Base-by-base conservation (phyloP, 2,888 invertebrate genomes). In the Pammene fasciana region DNA sequence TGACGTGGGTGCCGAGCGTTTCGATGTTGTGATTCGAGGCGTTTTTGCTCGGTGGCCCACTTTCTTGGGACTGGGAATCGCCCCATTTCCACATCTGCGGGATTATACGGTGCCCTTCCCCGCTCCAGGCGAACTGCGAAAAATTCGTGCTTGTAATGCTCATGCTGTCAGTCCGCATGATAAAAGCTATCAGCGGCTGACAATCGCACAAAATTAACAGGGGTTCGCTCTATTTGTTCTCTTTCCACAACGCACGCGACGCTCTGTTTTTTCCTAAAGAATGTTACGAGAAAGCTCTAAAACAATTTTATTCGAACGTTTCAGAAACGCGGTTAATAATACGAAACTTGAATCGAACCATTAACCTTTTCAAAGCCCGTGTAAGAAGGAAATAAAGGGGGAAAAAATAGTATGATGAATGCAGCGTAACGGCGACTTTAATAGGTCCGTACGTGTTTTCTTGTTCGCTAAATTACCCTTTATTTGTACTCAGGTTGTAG, bases 1-100 rank as follows among this genome's bases (percentile, higher is more conserved):
- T 91, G 91, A 88, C 86, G 89, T 90, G 89, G 88, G 84, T 79
- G 84, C 78, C 76, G 79, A 77, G 83, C 76, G 79, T 79, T 81
- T 78, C 82, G 83, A 85, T 86, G 84, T 86, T 82, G 80, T 82
- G 82, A 84, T 85, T 83, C 84, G 82, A 81, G 79, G 79, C 74
- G 73, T 56, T 72, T 55, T 76, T 73, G 79, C 71, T 72, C 73
- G 74, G 75, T 88, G 88, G 82, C 88, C 89, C 86, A 90, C 82
- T 87, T 90, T 86, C 79, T 72, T 59, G 52, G 74, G 48, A 84
- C 84, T 13, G 83, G 74, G 61, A 60, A 55, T 59, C 61, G 65
- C 56, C 46, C 70, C 36, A 26, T 43, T 55, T 61, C 61, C 41
- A 56, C 56, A 50, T 65, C 38, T 14, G 18, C 48, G 45, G 48